Base-by-base conservation (phyloP, 2,113 vertebrate genomes). In the Semicossyphus pulcher region DNA sequence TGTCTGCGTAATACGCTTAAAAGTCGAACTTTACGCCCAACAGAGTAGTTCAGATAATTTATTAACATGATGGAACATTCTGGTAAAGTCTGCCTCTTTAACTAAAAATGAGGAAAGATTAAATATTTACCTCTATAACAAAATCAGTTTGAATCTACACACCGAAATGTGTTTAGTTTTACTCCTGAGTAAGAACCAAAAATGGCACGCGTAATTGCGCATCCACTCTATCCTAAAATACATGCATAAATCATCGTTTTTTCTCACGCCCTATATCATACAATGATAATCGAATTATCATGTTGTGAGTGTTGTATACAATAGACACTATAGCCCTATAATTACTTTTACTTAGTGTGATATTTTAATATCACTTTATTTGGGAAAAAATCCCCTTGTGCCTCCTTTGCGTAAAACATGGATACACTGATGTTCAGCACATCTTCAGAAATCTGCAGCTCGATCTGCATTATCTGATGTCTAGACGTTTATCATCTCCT, bases 401-500 rank as follows among this genome's bases (percentile, higher is more conserved):
- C 10, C 20, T 23, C 26, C 1, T 23, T 34, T 26, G 37, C 16
- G n/a, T 57, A 18, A 72, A 65, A 20, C 20, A 5, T 31, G 7
- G 2, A 18, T 41, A 8, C 15, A 28, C n/a, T n/a, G 23, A 70
- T 37, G 18, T 54, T 4, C 15, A 53, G 21, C 6, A 52, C 29
- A 74, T 78, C 58, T 25, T 25, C 21, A 23, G n/a, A 72, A 71
- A 63, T 59, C n/a, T 56, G 6, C 45, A 31, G 71, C 69, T 64
- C 70, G 84, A 84, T 91, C 86, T 91, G 76, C 88, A 79, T 85
- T 92, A 95, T 96, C 94, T 94, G 82, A 85, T 66, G 91, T 87
- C 90, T 88, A 86, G 92, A 94, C 92, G 89, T 95, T 94, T 94
- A 94, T 94, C 93, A 86, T 90, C 95, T 93, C 89, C 89, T 98